Evolutionary conservation across 2,113 vertebrate genomes (phyloP), one percentile per base, ranked within the genome.

Genomic region (Notechis scutatus): DNA sequence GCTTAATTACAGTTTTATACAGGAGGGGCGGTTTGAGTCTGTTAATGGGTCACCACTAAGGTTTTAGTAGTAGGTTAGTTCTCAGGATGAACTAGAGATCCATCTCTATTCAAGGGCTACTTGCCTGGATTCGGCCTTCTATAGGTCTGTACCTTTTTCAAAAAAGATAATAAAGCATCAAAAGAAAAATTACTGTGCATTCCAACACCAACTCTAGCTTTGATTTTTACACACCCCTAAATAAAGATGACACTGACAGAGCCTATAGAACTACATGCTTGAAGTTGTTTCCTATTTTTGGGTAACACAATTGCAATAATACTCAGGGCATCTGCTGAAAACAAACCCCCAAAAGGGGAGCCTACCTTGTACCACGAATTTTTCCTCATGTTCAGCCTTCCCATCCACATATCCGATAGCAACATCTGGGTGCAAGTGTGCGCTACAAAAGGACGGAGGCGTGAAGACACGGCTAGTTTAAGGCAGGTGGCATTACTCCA

Each of bases 361-460:
- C 93, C 93, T 98, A 99, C 99, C 99, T 99, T 99, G 98, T 99
- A 99, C 99, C 99, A 99, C 39, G 99, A 99, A 98, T 99, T 99
- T 97, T 99, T 99, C 95, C 99, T 98, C 99, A 99, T 99, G 97
- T 99, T 99, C 89, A 99, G 97, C 81, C 99, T 98, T 92, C 99
- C 99, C 99, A 99, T 99, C 99, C 99, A 99, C 99, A 99, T 99
- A 97, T 99, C 99, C 0, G 99, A 99, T 24, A 99, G 97, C 95
- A 99, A 96, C 98, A 99, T 98, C 96, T 99, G 99, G 3, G 99
- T 99, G 96, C 99, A 99, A 39, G 99, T 99, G 92, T 99, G 99
- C 14, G 99, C 99, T 85, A 99, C 99, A 92, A 99, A 99, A 0
- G 98, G 98, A 87, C 99, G 98, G 47, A 99, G 98, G 92, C 99